Evolutionary conservation across 2,797 vertebrate species (phyloP), one percentile per base, ranked within the genome.

Genomic region (Lindbergichthys nudifrons): DNA sequence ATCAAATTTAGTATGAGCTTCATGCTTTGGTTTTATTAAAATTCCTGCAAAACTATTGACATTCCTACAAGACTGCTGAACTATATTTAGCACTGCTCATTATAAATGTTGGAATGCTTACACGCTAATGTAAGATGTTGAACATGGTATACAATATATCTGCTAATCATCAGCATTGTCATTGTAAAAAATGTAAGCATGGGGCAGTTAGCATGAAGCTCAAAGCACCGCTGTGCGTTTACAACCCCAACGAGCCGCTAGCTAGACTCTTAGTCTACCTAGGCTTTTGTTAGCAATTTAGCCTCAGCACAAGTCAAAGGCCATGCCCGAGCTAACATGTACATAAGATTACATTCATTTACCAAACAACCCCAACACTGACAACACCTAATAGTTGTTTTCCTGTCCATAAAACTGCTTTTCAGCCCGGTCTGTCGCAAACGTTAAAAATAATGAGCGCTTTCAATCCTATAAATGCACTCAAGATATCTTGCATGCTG

Each of bases 401-500:
- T 89, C 87, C 84, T 91, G 87, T 81, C 77, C 81, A 83, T 91
- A 78, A 92, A 92, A 84, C 52, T 2, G 7, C 61, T 83, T 77
- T 86, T 79, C 62, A 65, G 88, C 51, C 75, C 47, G 5, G 65
- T 66, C 82, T 68, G 80, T 85, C 72, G 42, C 67, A 60, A 82
- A 89, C 82, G 43, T 88, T 86, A 90, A 92, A 92, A 92, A 87
- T 90, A 90, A 92, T 89, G 91, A 90, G 87, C 65, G n/a, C 73
- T 77, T 80, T 84, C 79, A 79, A 91, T 85, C 80, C 87, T 51
- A 80, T 92, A 89, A 93, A 91, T 80, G 88, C 79, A 71, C 87
- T 88, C 81, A 79, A 93, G 88, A 88, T 92, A 92, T 93, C 94
- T 86, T 91, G 89, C 93, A 93, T 85, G 90, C 92, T 93, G 89